phyloP scores from a whole-genome alignment of 2,797 vertebrate species.

The Chaunax sp. region DNA sequence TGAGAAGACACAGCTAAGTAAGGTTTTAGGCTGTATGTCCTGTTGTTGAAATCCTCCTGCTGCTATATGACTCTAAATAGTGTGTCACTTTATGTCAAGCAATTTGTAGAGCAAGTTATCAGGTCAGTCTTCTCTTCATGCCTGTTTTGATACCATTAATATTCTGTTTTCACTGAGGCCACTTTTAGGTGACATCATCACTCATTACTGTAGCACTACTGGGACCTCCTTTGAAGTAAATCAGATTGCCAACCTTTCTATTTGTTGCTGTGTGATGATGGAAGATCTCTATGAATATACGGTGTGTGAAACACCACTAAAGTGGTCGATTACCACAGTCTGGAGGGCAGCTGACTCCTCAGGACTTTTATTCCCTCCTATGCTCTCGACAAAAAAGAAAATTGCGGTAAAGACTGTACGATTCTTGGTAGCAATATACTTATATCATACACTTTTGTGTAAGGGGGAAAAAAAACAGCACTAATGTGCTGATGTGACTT shows the following conservation, averaged over 20 bases:
- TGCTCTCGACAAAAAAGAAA: constrained; percentile 6
- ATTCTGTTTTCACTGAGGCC: too few species aligned
- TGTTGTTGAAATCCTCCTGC: background rate
- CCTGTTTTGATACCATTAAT: too few species aligned
- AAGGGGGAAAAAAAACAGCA: background rate
- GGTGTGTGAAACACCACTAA: background rate
- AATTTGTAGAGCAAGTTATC: too few species aligned
- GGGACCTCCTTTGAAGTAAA: constrained; percentile 19
- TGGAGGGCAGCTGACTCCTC: constrained; percentile 12
- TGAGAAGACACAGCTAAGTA: too few species aligned
- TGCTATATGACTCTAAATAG: background rate
- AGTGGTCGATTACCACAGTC: constrained; percentile 1
- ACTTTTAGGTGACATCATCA: constrained; percentile 2
- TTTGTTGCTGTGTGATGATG: background rate
- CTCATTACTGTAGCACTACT: background rate
- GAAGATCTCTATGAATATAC: constrained; percentile 9
- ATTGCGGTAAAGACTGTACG: background rate
- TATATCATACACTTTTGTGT: background rate
- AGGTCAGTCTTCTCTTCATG: too few species aligned
- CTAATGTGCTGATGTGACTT: too few species aligned
- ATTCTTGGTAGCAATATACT: background rate
- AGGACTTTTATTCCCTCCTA: constrained; percentile 6
- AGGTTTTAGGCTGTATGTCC: background rate
- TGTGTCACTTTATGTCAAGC: too few species aligned
- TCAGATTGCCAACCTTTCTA: background rate